phyloP scores from a whole-genome alignment of 1,140 invertebrate species.

The Solenopsis fugax region DNA sequence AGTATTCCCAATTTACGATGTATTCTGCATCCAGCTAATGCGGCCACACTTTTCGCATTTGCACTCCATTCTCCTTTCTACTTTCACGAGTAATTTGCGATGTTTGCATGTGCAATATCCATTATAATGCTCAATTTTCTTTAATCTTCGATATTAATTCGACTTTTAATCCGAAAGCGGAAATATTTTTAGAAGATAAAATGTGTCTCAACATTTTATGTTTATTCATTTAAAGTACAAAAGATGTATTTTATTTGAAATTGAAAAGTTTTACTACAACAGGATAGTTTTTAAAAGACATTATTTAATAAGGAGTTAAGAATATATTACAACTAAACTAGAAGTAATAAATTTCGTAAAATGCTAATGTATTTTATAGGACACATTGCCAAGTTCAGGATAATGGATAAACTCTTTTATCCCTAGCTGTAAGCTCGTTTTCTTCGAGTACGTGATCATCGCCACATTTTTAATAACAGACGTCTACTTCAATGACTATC shows the following conservation, averaged over 20 bases:
- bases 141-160: not conserved
- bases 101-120: not conserved
- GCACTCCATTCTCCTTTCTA: not conserved
- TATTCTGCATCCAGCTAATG: slow-evolving; percentile 1
- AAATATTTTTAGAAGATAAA: not conserved
- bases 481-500: not conserved
- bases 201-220: not conserved
- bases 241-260: not conserved
- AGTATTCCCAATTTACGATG: slow-evolving; percentile 9
- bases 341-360: not conserved
- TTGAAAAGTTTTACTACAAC: not conserved
- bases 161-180: no score
- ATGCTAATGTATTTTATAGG: not conserved
- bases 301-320: not conserved
- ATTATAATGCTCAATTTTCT: not conserved
- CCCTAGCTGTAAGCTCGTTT: not conserved
- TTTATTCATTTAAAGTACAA: not conserved
- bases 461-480: not conserved
- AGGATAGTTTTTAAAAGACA: not conserved
- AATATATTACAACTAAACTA: not conserved
- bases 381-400: not conserved
- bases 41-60: not conserved
- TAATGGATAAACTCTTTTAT: not conserved
- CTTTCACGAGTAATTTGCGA: not conserved
- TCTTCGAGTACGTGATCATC: not conserved